Evolutionary conservation across 1,140 invertebrate genomes (phyloP).

Genomic region (Lucilia sericata): DNA sequence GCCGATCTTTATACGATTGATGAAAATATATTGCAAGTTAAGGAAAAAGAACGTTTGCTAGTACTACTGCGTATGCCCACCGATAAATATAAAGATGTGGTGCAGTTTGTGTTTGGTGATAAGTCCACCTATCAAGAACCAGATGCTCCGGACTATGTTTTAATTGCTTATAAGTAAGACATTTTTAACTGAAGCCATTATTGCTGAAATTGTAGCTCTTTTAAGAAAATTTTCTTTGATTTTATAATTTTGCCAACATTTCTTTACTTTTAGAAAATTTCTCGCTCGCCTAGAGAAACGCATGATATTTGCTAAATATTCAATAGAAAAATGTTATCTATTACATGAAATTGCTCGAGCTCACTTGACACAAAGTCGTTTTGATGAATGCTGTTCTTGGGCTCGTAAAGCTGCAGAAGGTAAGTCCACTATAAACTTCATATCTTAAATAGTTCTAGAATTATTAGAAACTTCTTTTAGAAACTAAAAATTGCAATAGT

Average conservation of each 20-base stretch:
- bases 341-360: conserved; percentile 58
- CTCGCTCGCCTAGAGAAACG: conserved; percentile 54
- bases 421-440: background rate
- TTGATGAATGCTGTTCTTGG: conserved; percentile 54
- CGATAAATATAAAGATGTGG: conserved; percentile 50
- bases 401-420: conserved; percentile 53
- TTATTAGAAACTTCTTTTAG: conserved; percentile 36
- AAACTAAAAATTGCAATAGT: conserved; percentile 54
- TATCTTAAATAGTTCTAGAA: background rate
- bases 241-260: background rate
- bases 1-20: conserved; percentile 51
- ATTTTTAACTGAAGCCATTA: too few relatives aligned
- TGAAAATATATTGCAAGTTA: background rate
- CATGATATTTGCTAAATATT: conserved; percentile 53
- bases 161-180: conserved; percentile 54
- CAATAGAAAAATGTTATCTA: conserved; percentile 60
- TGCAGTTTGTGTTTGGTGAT: conserved; percentile 55
- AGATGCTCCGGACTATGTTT: conserved; percentile 47
- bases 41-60: conserved; percentile 46
- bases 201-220: too few relatives aligned
- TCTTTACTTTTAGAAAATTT: conserved; percentile 22
- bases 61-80: background rate
- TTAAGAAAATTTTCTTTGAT: too few relatives aligned
- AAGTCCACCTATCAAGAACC: conserved; percentile 53
- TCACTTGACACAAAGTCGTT: conserved; percentile 54